phyloP scores from a whole-genome alignment of 2,888 invertebrate species.

The Erannis defoliaria region DNA sequence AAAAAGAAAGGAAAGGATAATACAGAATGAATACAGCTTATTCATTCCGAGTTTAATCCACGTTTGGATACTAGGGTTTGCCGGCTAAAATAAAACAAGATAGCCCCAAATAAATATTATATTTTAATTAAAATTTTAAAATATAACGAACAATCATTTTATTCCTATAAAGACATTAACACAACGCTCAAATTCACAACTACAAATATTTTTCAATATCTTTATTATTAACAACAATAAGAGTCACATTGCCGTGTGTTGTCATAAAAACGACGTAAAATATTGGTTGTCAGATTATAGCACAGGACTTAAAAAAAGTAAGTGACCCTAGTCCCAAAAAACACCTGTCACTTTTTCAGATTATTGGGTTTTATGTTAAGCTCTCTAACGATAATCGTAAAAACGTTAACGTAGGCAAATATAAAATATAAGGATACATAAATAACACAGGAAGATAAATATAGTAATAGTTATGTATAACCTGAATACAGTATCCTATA shows the following conservation, averaged over 20 bases:
- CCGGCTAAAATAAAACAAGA: conserved; percentile 46
- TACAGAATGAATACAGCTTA: too few relatives aligned
- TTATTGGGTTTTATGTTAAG: conserved; percentile 23
- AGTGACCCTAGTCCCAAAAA: neutral
- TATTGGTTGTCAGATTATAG: neutral
- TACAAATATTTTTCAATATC: conserved; percentile 64
- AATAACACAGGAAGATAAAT: conserved; percentile 41
- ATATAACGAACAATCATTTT: conserved; percentile 77
- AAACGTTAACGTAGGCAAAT: neutral
- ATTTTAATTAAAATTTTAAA: conserved; percentile 81
- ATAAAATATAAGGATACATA: conserved; percentile 40
- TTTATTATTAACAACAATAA: conserved; percentile 56
- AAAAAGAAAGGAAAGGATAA: too few relatives aligned
- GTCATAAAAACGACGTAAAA: conserved; percentile 34
- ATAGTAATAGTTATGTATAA: conserved; percentile 46
- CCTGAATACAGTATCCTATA: conserved; percentile 40
- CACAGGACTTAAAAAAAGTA: neutral
- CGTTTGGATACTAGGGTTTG: too few relatives aligned
- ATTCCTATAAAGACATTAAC: conserved; percentile 71
- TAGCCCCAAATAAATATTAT: conserved; percentile 67
- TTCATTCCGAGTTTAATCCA: too few relatives aligned
- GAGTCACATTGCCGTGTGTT: conserved; percentile 57
- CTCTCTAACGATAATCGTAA: neutral
- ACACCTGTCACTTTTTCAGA: neutral
- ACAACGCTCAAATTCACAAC: conserved; percentile 83